These are phyloP conservation scores for Bos indicus DNA, from an alignment of 2,113 vertebrate genomes.

Conservation along the genomic window DNA sequence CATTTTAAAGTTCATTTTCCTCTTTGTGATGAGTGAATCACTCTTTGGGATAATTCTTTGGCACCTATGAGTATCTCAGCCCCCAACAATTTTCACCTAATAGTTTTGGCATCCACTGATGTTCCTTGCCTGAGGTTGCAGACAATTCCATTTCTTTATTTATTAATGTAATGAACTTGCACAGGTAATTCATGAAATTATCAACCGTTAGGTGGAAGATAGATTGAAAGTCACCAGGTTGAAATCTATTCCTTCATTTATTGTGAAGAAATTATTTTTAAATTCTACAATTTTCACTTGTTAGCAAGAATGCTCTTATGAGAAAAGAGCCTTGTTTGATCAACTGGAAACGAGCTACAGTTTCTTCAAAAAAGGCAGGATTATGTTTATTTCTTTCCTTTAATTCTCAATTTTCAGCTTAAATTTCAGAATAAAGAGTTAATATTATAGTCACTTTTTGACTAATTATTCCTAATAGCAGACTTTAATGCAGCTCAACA, in stretches of 20 bases:
- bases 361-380: not conserved
- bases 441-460: not conserved
- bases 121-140: not conserved
- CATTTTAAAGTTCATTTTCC: not conserved
- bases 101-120: not conserved
- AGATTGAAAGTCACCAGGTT: not conserved
- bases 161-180: not conserved
- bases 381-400: not conserved
- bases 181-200: not conserved
- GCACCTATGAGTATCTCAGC: not conserved
- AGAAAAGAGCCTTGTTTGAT: not conserved
- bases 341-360: not conserved
- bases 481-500: not conserved
- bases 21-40: not conserved
- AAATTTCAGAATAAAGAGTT: not conserved
- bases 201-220: not conserved
- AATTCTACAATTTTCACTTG: not conserved
- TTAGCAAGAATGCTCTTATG: not conserved
- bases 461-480: not conserved
- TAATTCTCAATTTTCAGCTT: not conserved
- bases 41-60: not conserved
- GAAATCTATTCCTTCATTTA: not conserved
- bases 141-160: not conserved
- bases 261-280: not conserved
- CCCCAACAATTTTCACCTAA: not conserved